phyloP scores from a whole-genome alignment of 2,113 vertebrate species.

The Ameiurus melas region DNA sequence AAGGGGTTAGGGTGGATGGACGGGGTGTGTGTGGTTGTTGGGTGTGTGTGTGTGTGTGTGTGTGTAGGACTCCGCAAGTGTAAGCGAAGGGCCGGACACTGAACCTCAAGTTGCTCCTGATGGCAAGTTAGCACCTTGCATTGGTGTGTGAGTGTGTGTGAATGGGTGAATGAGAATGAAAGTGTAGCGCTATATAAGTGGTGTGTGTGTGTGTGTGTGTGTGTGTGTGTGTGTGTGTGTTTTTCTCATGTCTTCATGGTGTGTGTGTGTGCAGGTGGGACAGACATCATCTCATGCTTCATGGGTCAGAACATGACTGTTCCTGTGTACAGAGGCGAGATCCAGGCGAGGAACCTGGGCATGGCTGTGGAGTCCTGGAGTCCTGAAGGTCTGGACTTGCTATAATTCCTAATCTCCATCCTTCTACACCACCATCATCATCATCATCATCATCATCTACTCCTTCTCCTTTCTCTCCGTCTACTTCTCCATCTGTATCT shows the following conservation, averaged over 20 bases:
- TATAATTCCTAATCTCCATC: not conserved
- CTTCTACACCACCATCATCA: not conserved
- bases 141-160: too few species aligned
- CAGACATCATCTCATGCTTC: slow-evolving; percentile 95
- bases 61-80: too few species aligned
- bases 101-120: too few species aligned
- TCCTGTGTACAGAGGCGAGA: slow-evolving; percentile 91
- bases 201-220: not conserved
- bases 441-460: not conserved
- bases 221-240: slow-evolving; percentile 18
- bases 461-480: not conserved
- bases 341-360: slow-evolving; percentile 91
- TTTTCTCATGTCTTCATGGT: too few species aligned
- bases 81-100: too few species aligned
- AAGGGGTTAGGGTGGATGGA: not conserved
- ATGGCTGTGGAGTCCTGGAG: slow-evolving; percentile 93
- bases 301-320: slow-evolving; percentile 91
- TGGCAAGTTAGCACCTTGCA: too few species aligned
- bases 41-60: too few species aligned
- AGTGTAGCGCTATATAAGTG: too few species aligned
- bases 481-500: not conserved
- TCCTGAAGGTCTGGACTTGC: slow-evolving; percentile 76
- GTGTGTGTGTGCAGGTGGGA: slow-evolving; percentile 80
- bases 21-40: not conserved
- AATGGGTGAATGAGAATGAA: too few species aligned